Percentiles rank a stretch among this genome's conserved stretches.
Conservation (phyloP, 2,113 vertebrate species). For the Trachemys scripta region DNA sequence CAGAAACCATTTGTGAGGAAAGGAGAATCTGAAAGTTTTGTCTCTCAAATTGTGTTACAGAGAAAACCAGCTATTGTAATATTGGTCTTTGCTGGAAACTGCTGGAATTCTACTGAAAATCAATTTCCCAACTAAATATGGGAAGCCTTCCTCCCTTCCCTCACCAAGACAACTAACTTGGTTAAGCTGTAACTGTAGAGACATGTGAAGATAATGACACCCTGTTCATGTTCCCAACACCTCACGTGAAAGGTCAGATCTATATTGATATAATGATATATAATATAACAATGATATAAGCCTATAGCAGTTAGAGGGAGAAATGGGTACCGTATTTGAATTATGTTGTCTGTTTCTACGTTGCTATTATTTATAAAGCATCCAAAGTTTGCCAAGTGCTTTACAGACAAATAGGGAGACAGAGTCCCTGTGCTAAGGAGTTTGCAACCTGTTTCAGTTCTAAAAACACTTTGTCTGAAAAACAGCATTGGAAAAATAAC, state of each 20-base stretch:
- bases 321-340: neutral
- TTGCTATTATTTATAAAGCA: neutral
- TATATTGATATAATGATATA: neutral
- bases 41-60: neutral
- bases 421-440: neutral
- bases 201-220: neutral
- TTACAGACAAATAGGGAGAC: neutral
- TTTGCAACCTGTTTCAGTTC: fast-evolving
- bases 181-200: fast-evolving
- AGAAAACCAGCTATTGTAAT: neutral
- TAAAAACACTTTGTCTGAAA: neutral
- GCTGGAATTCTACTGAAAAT: neutral
- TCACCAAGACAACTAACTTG: neutral
- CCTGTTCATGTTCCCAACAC: fast-evolving
- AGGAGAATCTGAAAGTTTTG: neutral
- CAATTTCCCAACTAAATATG: fast-evolving
- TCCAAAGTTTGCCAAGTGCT: neutral
- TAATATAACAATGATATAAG: neutral
- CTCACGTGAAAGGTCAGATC: neutral
- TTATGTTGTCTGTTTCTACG: neutral
- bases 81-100: neutral
- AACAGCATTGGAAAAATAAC: fast-evolving
- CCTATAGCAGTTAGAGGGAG: neutral
- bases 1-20: neutral
- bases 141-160: neutral